A percentile compares a stretch with the other conserved stretches of the same genome.
These are phyloP conservation scores for Butorides virescens DNA, from an alignment of 2,113 vertebrate genomes.

Conservation along the genomic window DNA sequence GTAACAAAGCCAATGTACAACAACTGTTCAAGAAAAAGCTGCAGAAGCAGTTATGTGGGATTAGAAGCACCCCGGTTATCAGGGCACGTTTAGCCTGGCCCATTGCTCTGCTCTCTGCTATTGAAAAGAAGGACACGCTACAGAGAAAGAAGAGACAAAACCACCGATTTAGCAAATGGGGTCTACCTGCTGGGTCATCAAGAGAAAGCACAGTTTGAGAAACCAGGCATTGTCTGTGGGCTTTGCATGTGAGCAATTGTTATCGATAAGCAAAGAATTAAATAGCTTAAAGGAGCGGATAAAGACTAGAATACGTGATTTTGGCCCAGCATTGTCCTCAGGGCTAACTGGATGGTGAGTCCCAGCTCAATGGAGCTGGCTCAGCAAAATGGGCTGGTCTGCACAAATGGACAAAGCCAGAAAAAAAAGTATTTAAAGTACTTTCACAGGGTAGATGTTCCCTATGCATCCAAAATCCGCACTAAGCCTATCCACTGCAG, in stretches of 20 bases:
- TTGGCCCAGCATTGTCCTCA: neutral
- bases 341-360: neutral
- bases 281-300: neutral
- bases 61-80: neutral
- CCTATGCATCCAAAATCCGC: neutral
- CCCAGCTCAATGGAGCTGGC: neutral
- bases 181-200: constrained; percentile 19
- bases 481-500: neutral
- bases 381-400: neutral
- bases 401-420: neutral
- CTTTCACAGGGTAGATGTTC: neutral
- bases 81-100: neutral
- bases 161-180: neutral
- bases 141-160: neutral
- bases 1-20: neutral
- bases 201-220: neutral
- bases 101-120: neutral
- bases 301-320: neutral
- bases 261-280: neutral
- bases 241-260: neutral
- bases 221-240: neutral
- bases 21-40: neutral
- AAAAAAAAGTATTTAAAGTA: neutral
- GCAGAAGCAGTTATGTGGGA: neutral
- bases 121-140: neutral